Percentiles rank a stretch among this genome's conserved stretches.
Evolutionary conservation across 1,140 invertebrate species (phyloP).

Genomic region (Drosophila subobscura): DNA sequence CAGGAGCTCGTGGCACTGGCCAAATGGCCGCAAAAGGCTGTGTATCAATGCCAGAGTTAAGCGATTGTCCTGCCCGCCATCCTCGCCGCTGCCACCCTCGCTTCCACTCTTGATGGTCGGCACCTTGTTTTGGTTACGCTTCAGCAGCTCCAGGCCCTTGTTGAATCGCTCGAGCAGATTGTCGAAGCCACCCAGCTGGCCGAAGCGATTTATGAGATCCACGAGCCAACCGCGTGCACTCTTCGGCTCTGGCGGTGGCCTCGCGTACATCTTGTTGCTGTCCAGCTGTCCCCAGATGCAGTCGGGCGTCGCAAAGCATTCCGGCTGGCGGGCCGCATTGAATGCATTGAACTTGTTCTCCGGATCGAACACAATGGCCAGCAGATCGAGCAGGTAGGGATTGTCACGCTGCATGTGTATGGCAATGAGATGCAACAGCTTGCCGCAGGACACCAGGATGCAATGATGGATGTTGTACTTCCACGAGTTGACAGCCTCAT

Average conservation of each 20-base stretch:
- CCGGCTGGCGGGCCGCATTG: slow-evolving; percentile 92
- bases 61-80: slow-evolving; percentile 73
- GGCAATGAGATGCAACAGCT: slow-evolving; percentile 95
- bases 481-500: slow-evolving; percentile 99
- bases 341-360: slow-evolving; percentile 98
- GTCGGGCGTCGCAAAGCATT: slow-evolving; percentile 87
- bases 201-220: slow-evolving; percentile 97
- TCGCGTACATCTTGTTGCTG: slow-evolving; percentile 88
- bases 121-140: slow-evolving; percentile 78
- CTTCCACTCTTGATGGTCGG: slow-evolving; percentile 42
- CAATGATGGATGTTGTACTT: slow-evolving; percentile 98
- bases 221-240: slow-evolving; percentile 96
- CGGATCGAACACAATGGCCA: slow-evolving; percentile 97
- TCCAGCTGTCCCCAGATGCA: slow-evolving; percentile 83
- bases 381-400: slow-evolving; percentile 95
- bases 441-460: slow-evolving; percentile 96
- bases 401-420: slow-evolving; percentile 96
- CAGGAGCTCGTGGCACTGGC: slow-evolving; percentile 95
- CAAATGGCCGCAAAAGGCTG: slow-evolving; percentile 95
- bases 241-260: slow-evolving; percentile 90
- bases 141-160: slow-evolving; percentile 80
- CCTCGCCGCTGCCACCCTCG: slow-evolving; percentile 58
- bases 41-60: slow-evolving; percentile 92
- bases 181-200: slow-evolving; percentile 94
- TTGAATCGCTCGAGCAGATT: slow-evolving; percentile 94